A percentile compares a stretch with the other conserved stretches of the same genome.
Conservation (phyloP, 2,797 vertebrate species). For the Discoglossus pictus region DNA sequence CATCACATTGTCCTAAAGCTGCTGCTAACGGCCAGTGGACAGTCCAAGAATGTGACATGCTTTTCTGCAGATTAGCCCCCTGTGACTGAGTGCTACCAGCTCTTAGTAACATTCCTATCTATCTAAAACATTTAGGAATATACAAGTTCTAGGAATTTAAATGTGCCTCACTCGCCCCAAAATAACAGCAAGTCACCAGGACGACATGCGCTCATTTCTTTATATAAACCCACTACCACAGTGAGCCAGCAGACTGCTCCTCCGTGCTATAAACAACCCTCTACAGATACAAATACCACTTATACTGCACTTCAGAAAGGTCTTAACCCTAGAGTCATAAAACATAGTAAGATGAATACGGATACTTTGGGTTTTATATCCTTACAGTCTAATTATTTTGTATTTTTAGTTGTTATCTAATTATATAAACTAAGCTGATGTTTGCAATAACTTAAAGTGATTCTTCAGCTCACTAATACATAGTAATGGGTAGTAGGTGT, state of each 20-base stretch:
- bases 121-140: conserved; percentile 31
- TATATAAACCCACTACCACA: conserved; percentile 34
- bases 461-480: too few species aligned
- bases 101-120: conserved; percentile 28
- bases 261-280: conserved; percentile 23
- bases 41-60: conserved; percentile 26
- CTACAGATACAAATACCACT: conserved; percentile 11
- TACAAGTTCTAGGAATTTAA: conserved; percentile 41
- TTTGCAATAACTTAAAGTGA: too few species aligned
- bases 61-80: conserved; percentile 9
- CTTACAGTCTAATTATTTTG: too few species aligned
- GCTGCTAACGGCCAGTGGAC: conserved; percentile 1
- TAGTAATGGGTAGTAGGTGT: too few species aligned
- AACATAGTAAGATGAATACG: not conserved
- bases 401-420: too few species aligned
- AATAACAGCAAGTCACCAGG: conserved; percentile 30
- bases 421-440: too few species aligned
- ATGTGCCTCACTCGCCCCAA: conserved; percentile 15
- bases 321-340: conserved; percentile 4
- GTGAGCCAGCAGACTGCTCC: conserved; percentile 13
- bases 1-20: not conserved
- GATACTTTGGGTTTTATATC: not conserved
- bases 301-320: not conserved
- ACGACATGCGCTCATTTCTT: conserved; percentile 30
- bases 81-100: conserved; percentile 7